phyloP scores from a whole-genome alignment of 2,888 invertebrate species.

The Julus scandinavius region DNA sequence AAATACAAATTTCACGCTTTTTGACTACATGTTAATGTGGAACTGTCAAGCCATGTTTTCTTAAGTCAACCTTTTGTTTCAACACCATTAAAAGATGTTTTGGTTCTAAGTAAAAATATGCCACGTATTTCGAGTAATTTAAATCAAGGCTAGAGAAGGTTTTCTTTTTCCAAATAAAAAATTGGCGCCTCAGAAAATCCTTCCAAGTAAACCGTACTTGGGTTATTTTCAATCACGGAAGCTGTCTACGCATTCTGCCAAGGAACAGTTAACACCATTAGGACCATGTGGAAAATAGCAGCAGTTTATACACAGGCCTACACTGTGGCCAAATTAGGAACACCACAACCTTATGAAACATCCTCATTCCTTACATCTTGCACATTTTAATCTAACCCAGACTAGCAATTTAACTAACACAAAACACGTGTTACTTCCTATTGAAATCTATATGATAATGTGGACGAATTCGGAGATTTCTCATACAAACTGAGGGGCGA shows the following conservation, averaged over 20 bases:
- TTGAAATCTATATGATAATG: background rate
- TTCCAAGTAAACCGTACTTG: background rate
- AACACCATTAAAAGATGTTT: constrained; percentile 6
- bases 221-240: constrained; percentile 27
- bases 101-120: background rate
- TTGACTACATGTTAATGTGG: background rate
- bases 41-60: background rate
- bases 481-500: too few relatives aligned
- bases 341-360: background rate
- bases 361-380: background rate
- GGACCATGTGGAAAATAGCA: constrained; percentile 22
- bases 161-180: background rate
- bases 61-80: background rate
- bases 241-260: background rate
- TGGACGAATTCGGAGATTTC: too few relatives aligned
- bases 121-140: background rate
- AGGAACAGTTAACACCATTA: background rate
- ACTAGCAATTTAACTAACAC: background rate
- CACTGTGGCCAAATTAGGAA: constrained; percentile 15
- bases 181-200: background rate
- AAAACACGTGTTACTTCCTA: background rate
- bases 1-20: background rate
- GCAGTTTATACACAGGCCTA: background rate
- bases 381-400: background rate
- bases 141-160: background rate